These are phyloP conservation scores for Bubo bubo DNA, from an alignment of 2,113 vertebrate genomes.

Conservation along the genomic window DNA sequence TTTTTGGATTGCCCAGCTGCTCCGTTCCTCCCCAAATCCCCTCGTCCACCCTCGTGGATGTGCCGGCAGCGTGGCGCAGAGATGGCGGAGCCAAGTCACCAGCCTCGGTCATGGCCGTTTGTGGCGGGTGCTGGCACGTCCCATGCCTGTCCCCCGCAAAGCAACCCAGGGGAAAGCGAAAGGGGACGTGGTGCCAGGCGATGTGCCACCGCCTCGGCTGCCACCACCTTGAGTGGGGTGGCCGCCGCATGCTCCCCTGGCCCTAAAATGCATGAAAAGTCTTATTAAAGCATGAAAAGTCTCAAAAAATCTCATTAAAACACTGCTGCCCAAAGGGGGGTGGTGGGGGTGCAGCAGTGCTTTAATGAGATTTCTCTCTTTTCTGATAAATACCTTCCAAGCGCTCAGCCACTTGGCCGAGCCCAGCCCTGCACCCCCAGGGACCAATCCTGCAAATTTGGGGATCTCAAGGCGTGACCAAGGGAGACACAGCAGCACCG, in stretches of 20 bases:
- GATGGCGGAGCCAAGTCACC: not conserved
- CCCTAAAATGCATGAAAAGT: not conserved
- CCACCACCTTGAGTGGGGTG: not conserved
- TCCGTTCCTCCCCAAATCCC: not conserved
- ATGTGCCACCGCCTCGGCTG: not conserved
- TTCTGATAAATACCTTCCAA: not conserved
- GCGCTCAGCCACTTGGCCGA: fast-evolving
- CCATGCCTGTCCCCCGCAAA: not conserved
- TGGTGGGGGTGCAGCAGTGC: not conserved
- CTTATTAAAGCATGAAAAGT: not conserved
- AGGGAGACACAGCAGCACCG: not conserved
- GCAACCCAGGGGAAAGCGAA: too few species aligned
- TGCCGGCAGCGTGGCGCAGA: not conserved
- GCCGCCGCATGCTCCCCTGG: not conserved
- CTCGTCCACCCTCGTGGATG: too few species aligned
- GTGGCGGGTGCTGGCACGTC: not conserved
- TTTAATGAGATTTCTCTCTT: not conserved
- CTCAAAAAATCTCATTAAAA: not conserved
- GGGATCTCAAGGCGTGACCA: fast-evolving
- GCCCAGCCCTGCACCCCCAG: not conserved
- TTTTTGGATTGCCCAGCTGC: not conserved
- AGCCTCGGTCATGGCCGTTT: too few species aligned
- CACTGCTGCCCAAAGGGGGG: not conserved
- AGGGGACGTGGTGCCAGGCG: not conserved
- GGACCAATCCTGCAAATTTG: not conserved